phyloP scores from a whole-genome alignment of 1,140 invertebrate species.

The Orius laevigatus region DNA sequence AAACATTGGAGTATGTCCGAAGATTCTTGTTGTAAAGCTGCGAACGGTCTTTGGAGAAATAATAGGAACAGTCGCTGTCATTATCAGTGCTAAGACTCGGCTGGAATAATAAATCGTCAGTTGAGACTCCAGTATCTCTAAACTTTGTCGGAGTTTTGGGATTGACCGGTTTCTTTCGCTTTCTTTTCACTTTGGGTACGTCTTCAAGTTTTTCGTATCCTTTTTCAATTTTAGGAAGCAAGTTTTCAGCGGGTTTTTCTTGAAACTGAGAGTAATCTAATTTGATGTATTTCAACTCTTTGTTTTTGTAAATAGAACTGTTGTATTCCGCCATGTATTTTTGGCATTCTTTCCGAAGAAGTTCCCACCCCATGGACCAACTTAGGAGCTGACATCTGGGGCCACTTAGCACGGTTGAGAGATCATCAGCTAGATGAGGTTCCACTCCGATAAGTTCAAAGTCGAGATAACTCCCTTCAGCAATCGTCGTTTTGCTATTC shows the following conservation, averaged over 20 bases:
- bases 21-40: too few species aligned
- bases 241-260: conserved; percentile 34
- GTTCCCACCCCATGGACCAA: conserved; percentile 40
- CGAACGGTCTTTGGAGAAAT: not conserved
- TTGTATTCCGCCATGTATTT: conserved; percentile 40
- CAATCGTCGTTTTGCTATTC: not conserved
- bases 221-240: conserved; percentile 31
- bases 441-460: conserved; percentile 23
- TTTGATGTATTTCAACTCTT: conserved; percentile 43
- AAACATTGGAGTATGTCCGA: too few species aligned
- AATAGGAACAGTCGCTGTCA: not conserved
- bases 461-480: too few species aligned
- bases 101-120: conserved; percentile 7
- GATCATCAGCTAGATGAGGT: conserved; percentile 39
- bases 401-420: conserved; percentile 40
- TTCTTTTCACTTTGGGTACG: conserved; percentile 17
- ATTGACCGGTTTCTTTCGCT: not conserved
- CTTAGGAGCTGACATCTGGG: conserved; percentile 42
- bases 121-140: conserved; percentile 2
- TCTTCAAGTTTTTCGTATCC: conserved; percentile 33
- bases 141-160: not conserved
- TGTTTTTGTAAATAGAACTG: conserved; percentile 36
- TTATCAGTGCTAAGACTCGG: conserved; percentile 5
- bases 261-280: conserved; percentile 47
- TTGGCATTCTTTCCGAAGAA: conserved; percentile 37